Percentiles rank a stretch among this genome's conserved stretches.
Conservation (phyloP, 2,797 vertebrate genomes). For the Gymnoscopelus microlampas region DNA sequence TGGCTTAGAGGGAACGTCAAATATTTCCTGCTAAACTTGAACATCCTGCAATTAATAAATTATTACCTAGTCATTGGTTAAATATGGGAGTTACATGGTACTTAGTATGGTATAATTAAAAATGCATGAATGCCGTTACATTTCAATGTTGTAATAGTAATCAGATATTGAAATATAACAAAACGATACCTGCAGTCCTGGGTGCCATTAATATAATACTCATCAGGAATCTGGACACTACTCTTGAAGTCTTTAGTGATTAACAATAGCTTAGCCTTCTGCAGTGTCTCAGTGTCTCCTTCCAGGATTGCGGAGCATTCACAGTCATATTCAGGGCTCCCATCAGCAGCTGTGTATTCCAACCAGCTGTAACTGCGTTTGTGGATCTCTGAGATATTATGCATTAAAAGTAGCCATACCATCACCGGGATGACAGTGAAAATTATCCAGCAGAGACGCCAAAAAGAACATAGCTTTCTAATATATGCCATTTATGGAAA, state of each 20-base stretch:
- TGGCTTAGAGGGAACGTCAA: conserved; percentile 81
- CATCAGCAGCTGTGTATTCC: conserved; percentile 68
- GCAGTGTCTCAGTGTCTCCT: conserved; percentile 79
- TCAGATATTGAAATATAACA: not conserved
- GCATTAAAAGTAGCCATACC: not conserved
- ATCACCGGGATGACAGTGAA: not conserved
- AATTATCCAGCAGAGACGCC: not conserved
- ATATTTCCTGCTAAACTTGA: conserved; percentile 83
- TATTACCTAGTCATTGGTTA: not conserved
- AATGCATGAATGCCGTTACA: too few species aligned
- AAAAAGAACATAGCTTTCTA: not conserved
- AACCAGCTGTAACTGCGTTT: conserved; percentile 45
- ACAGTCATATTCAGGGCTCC: conserved; percentile 65
- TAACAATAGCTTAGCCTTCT: conserved; percentile 78
- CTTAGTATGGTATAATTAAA: too few species aligned
- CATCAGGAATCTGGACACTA: conserved; percentile 65
- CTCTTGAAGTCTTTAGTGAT: conserved; percentile 76
- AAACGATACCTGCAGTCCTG: conserved; percentile 75
- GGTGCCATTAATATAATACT: conserved; percentile 83
- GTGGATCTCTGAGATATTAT: not conserved
- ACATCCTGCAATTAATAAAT: conserved; percentile 57
- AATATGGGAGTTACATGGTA: too few species aligned
- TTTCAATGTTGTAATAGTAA: not conserved
- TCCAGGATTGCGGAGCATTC: conserved; percentile 85
- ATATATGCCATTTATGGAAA: not conserved